Evolutionary conservation across 2,113 vertebrate genomes (phyloP).

Genomic region (Myodes glareolus): DNA sequence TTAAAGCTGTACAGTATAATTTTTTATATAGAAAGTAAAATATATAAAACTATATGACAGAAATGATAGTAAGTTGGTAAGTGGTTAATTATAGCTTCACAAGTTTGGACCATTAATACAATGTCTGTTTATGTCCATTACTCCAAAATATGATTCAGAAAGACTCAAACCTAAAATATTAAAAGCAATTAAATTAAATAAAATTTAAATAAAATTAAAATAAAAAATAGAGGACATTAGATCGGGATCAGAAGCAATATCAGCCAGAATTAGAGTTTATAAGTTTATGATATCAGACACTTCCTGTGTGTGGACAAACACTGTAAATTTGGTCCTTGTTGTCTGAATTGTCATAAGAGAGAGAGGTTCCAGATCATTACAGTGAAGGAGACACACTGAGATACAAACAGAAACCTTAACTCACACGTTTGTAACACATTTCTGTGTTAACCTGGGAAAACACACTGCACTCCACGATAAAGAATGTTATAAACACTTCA

Average conservation of each 20-base stretch:
- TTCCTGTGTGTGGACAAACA: neutral
- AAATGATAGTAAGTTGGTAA: neutral
- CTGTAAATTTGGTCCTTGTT: neutral
- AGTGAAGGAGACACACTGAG: neutral
- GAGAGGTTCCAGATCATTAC: neutral
- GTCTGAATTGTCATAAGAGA: neutral
- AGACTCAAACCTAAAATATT: neutral
- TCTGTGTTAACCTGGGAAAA: neutral
- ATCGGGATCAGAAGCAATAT: neutral
- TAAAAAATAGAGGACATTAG: neutral
- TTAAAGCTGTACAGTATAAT: neutral
- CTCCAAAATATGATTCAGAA: slow-evolving; percentile 41
- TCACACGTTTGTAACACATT: neutral
- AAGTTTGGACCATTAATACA: neutral
- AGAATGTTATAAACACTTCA: neutral
- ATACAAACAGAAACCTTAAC: neutral
- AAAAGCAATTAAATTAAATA: no score
- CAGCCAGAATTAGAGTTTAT: neutral
- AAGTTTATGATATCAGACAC: neutral
- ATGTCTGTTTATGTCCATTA: neutral
- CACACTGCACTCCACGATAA: neutral
- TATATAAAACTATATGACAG: neutral
- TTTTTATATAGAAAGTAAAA: neutral
- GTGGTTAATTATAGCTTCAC: neutral
- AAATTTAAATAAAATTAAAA: neutral